Evolutionary conservation across 2,888 invertebrate species (phyloP).

Genomic region (Syritta pipiens): DNA sequence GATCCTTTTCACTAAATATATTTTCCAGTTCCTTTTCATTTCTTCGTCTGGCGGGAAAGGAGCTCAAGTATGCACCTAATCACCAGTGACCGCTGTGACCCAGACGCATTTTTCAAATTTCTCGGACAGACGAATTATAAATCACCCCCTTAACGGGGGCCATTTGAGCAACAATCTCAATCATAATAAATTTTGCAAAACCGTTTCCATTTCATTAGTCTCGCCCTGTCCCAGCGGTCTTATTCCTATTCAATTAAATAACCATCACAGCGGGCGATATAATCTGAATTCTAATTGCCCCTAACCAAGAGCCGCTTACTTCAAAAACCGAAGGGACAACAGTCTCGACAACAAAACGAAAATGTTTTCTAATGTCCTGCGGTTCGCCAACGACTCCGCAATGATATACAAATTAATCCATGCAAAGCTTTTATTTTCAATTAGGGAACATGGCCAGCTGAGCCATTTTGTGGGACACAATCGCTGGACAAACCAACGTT

Average conservation of each 20-base stretch:
- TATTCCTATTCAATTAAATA: constrained; percentile 29
- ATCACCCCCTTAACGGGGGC: no score
- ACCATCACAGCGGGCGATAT: constrained; percentile 22
- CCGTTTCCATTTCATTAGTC: constrained; percentile 11
- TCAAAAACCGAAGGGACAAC: background rate
- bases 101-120: no score
- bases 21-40: no score
- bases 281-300: constrained; percentile 41
- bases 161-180: no score
- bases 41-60: no score
- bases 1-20: no score
- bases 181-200: constrained; percentile 29
- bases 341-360: constrained; percentile 15
- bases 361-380: constrained; percentile 52
- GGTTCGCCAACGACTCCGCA: constrained; percentile 44
- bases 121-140: no score
- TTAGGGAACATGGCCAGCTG: constrained; percentile 42
- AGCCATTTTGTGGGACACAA: constrained; percentile 48
- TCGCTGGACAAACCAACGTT: constrained; percentile 43
- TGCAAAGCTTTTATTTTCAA: constrained; percentile 66
- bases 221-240: background rate
- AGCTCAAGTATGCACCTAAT: no score
- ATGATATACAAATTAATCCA: constrained; percentile 64
- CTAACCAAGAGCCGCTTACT: constrained; percentile 18
- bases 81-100: no score